Percentiles rank a stretch among this genome's conserved stretches.
Conservation (phyloP, 2,113 vertebrate genomes). For the Anhinga rufa region DNA sequence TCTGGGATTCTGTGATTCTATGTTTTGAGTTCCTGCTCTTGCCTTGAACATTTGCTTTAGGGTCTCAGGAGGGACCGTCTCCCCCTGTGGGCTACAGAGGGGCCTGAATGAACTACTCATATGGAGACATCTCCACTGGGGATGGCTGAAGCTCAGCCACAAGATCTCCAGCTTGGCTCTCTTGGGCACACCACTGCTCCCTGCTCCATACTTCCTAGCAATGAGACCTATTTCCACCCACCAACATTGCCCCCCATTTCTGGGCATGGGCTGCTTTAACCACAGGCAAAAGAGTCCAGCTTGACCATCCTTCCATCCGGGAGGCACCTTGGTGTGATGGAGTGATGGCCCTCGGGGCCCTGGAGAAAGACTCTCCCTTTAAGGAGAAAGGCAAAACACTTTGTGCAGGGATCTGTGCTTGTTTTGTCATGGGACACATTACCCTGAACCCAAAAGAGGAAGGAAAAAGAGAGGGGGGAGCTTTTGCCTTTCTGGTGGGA, state of each 20-base stretch:
- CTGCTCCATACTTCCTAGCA: neutral
- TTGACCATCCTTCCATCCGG: rapidly evolving
- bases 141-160: neutral
- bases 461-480: constrained; percentile 29
- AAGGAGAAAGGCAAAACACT: constrained; percentile 49
- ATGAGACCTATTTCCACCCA: neutral
- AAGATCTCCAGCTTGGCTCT: neutral
- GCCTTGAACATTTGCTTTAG: neutral
- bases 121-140: neutral
- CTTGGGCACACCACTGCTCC: too few relatives aligned
- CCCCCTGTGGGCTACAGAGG: neutral
- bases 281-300: neutral
- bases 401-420: constrained; percentile 32
- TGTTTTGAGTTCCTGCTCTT: neutral
- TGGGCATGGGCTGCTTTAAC: neutral
- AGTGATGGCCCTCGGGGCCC: neutral
- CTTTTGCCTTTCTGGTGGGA: constrained; percentile 66
- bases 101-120: neutral
- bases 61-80: neutral
- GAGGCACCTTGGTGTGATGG: neutral
- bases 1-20: too few relatives aligned
- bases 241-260: rapidly evolving
- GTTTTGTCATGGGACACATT: constrained; percentile 64
- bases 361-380: constrained; percentile 20
- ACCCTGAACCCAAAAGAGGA: constrained; percentile 66